Conservation (phyloP, 2,797 vertebrate species). For the Spheniscus humboldti region DNA sequence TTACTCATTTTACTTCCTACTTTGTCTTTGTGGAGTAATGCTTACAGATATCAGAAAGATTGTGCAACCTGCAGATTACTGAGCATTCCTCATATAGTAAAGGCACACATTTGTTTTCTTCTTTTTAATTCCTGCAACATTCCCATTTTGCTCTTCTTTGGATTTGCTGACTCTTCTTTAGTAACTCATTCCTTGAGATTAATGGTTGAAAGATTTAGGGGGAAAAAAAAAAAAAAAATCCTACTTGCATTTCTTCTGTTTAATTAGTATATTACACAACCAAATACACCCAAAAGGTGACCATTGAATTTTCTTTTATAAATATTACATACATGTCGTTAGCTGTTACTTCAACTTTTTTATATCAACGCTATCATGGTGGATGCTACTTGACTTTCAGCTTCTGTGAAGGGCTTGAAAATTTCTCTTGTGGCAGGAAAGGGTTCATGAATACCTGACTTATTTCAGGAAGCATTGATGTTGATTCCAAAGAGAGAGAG, state of each 20-base stretch:
- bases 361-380: not conserved
- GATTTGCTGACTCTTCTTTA: not conserved
- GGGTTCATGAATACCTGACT: not conserved
- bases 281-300: not conserved
- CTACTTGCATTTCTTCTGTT: not conserved
- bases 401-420: not conserved
- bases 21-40: not conserved
- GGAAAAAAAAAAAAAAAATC: too few species aligned
- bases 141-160: not conserved
- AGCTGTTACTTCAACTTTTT: not conserved
- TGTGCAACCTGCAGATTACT: not conserved
- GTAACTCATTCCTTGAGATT: not conserved
- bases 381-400: not conserved
- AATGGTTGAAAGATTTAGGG: not conserved
- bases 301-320: not conserved
- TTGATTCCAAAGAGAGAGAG: not conserved
- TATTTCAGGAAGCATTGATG: not conserved
- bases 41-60: not conserved
- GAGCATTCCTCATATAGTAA: not conserved
- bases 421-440: not conserved
- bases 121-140: not conserved
- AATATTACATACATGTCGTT: not conserved
- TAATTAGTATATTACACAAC: not conserved
- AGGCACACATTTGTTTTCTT: not conserved
- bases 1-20: not conserved